A percentile compares a stretch with the other conserved stretches of the same genome.
phyloP scores from a whole-genome alignment of 2,113 vertebrate genomes.

The Mola mola region DNA sequence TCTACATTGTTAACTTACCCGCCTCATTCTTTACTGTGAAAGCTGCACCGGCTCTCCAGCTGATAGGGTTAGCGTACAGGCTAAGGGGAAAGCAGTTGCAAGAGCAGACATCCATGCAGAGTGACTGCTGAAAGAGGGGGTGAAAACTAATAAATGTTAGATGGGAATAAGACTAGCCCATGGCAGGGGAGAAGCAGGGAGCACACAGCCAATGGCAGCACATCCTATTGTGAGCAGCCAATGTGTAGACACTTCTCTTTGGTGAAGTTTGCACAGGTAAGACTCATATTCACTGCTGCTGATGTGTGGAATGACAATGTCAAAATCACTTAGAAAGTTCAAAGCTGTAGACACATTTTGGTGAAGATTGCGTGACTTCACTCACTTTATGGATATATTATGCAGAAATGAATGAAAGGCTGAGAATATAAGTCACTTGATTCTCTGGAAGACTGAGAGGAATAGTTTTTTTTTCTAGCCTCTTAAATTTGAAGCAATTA shows the following conservation, averaged over 20 bases:
- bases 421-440: no score
- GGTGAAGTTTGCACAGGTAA: slow-evolving; percentile 47
- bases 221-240: slow-evolving; percentile 19
- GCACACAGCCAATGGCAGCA: slow-evolving; percentile 29
- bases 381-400: not conserved
- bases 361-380: slow-evolving; percentile 20
- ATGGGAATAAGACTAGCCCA: slow-evolving; percentile 16
- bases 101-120: slow-evolving; percentile 23
- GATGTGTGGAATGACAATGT: slow-evolving; percentile 28
- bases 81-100: slow-evolving; percentile 12
- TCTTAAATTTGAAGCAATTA: no score
- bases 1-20: no score
- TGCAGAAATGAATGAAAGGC: slow-evolving; percentile 8
- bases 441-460: no score
- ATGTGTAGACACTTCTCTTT: slow-evolving; percentile 9
- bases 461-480: no score
- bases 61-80: not conserved
- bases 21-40: slow-evolving; percentile 4
- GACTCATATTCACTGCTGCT: slow-evolving; percentile 25
- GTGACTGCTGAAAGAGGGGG: slow-evolving; percentile 25
- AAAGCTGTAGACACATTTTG: slow-evolving; percentile 44
- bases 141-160: slow-evolving; percentile 22
- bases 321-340: slow-evolving; percentile 40
- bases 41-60: not conserved
- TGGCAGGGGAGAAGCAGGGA: slow-evolving; percentile 12